phyloP scores from a whole-genome alignment of 1,140 invertebrate genomes.

The Holotrichia oblita region DNA sequence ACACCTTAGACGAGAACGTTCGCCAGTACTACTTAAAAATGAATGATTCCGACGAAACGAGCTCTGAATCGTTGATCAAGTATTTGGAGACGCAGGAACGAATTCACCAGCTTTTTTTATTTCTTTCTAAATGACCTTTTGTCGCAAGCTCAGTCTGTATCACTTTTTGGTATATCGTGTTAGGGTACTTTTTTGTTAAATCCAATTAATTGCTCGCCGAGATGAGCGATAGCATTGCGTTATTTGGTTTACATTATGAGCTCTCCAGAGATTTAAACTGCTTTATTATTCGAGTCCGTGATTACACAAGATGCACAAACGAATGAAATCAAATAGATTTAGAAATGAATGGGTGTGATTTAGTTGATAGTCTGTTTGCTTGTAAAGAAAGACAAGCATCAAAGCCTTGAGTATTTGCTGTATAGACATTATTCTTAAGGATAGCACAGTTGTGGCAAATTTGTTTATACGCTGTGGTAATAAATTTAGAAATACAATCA shows the following conservation, averaged over 20 bases:
- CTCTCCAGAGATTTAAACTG: neutral
- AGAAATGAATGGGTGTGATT: neutral
- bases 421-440: too few species aligned
- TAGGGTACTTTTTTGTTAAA: neutral
- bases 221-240: neutral
- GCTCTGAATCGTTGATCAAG: constrained; percentile 19
- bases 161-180: neutral
- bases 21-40: constrained; percentile 19
- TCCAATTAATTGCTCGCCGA: constrained; percentile 7
- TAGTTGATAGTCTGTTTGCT: neutral
- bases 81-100: neutral
- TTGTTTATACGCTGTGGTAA: too few species aligned
- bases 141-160: neutral
- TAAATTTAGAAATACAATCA: too few species aligned
- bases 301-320: neutral
- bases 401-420: too few species aligned
- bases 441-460: too few species aligned
- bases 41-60: constrained; percentile 9
- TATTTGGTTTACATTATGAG: neutral
- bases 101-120: neutral
- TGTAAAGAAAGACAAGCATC: neutral
- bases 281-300: neutral
- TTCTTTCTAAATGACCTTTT: constrained; percentile 14
- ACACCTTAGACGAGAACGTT: constrained; percentile 25
- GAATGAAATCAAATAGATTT: neutral